Conservation (phyloP, 2,113 vertebrate species). For the Chrysochloris asiatica region DNA sequence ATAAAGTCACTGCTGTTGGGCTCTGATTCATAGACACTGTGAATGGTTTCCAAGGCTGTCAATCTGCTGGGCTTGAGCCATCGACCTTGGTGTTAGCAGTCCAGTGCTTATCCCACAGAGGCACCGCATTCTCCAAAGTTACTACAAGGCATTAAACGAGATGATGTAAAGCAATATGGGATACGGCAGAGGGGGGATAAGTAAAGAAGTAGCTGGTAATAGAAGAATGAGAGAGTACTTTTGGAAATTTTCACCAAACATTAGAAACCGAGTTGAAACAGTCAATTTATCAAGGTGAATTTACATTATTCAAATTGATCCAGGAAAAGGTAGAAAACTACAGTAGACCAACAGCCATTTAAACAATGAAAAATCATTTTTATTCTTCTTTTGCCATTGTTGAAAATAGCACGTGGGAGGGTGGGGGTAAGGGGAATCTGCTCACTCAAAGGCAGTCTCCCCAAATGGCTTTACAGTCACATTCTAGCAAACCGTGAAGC, state of each 20-base stretch:
- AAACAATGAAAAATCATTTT: not conserved
- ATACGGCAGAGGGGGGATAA: not conserved
- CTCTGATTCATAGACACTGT: no score
- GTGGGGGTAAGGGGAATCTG: not conserved
- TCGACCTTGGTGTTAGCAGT: no score
- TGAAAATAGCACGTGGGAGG: not conserved
- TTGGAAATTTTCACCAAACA: not conserved
- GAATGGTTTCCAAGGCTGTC: no score
- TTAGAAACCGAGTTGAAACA: not conserved
- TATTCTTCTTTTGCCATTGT: not conserved
- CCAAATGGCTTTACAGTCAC: not conserved
- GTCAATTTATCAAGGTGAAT: not conserved
- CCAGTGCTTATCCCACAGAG: no score
- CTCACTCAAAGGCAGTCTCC: not conserved
- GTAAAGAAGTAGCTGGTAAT: not conserved
- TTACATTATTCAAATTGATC: not conserved
- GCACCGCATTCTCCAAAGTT: no score
- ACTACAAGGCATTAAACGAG: not conserved
- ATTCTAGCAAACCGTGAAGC: not conserved
- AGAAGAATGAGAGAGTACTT: not conserved
- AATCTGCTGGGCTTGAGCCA: no score
- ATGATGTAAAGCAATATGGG: not conserved
- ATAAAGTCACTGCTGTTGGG: not conserved
- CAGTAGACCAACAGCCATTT: not conserved
- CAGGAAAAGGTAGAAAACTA: not conserved